Evolutionary conservation across 2,888 invertebrate species (phyloP).

Genomic region (Scaptomyza flava): DNA sequence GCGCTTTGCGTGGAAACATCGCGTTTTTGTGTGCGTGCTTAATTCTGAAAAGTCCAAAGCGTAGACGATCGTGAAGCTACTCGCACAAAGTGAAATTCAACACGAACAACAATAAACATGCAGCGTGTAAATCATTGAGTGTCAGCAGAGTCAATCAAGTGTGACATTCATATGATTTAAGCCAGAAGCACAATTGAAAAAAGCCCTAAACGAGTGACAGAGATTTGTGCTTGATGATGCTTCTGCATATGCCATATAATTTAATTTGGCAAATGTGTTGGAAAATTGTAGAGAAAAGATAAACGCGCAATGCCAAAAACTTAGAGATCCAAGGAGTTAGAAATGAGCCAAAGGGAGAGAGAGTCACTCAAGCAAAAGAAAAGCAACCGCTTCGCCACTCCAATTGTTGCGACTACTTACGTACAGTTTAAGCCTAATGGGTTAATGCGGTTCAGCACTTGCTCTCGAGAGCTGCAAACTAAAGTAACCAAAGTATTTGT

Average conservation of each 20-base stretch:
- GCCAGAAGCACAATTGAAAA: constrained; percentile 43
- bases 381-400: constrained; percentile 41
- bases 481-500: constrained; percentile 49
- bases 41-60: constrained; percentile 16
- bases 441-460: constrained; percentile 69
- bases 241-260: constrained; percentile 67
- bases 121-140: constrained; percentile 68
- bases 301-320: constrained; percentile 46
- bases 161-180: constrained; percentile 69
- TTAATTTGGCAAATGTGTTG: constrained; percentile 79
- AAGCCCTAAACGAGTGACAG: constrained; percentile 18
- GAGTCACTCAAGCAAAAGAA: constrained; percentile 41
- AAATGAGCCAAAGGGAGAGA: constrained; percentile 17
- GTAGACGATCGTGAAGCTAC: constrained; percentile 49
- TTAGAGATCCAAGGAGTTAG: constrained; percentile 33
- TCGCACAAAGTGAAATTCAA: constrained; percentile 39
- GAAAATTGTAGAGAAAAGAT: constrained; percentile 72
- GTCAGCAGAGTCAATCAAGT: constrained; percentile 68
- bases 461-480: constrained; percentile 25
- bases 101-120: constrained; percentile 16
- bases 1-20: constrained; percentile 32
- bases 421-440: constrained; percentile 62
- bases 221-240: constrained; percentile 36
- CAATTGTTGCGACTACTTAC: constrained; percentile 44
- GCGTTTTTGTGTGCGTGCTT: constrained; percentile 29